A percentile compares a stretch with the other conserved stretches of the same genome.
Evolutionary conservation across 2,888 invertebrate species (phyloP).

Genomic region (Yponomeuta plumbellus): DNA sequence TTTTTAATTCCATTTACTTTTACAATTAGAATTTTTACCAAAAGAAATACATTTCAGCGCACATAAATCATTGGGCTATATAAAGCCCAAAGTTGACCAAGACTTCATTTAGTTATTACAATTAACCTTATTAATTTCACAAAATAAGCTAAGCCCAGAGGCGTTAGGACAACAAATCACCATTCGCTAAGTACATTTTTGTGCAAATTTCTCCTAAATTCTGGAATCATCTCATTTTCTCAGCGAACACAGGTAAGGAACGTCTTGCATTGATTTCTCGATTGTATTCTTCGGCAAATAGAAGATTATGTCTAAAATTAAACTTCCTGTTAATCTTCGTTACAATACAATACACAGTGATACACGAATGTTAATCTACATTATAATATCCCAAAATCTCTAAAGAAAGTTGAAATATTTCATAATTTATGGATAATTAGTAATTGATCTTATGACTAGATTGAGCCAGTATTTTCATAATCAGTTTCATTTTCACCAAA

Average conservation of each 20-base stretch:
- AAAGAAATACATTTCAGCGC: neutral
- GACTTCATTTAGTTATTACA: neutral
- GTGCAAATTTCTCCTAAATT: slow-evolving; percentile 51
- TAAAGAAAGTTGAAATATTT: slow-evolving; percentile 46
- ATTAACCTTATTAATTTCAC: neutral
- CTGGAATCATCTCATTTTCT: neutral
- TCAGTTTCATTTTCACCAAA: slow-evolving; percentile 51
- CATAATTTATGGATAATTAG: slow-evolving; percentile 60
- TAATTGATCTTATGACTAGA: slow-evolving; percentile 76
- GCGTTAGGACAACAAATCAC: slow-evolving; percentile 30
- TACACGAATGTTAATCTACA: slow-evolving; percentile 48
- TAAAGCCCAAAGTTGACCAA: neutral
- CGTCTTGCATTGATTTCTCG: slow-evolving; percentile 43
- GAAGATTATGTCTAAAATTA: slow-evolving; percentile 35
- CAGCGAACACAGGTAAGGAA: slow-evolving; percentile 31
- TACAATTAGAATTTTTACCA: neutral
- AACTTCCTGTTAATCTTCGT: slow-evolving; percentile 42
- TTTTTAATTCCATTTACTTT: neutral
- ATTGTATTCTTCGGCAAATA: slow-evolving; percentile 31
- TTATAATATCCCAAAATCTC: slow-evolving; percentile 54
- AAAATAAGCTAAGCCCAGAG: slow-evolving; percentile 29
- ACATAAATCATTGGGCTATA: neutral
- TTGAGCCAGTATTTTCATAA: slow-evolving; percentile 68
- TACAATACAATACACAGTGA: slow-evolving; percentile 38
- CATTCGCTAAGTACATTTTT: slow-evolving; percentile 69